Evolutionary conservation across 1,140 invertebrate genomes (phyloP), one percentile per base, ranked within the genome.

Genomic region (Tribolium madens): DNA sequence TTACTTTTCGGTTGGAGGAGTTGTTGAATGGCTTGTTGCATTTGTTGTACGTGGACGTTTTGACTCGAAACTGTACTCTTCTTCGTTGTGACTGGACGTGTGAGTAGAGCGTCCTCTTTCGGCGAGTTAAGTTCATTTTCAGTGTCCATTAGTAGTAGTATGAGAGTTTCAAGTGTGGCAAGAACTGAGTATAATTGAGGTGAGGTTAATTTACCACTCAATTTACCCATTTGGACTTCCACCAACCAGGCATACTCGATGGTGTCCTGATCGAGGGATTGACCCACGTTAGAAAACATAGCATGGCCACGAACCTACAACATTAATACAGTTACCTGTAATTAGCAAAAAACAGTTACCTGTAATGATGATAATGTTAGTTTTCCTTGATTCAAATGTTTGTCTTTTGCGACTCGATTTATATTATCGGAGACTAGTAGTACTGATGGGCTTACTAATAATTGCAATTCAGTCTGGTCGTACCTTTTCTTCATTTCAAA

Each of bases 401-500:
- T 88, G 53, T 95, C 93, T 73, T 91, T 91, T 15, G 86, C 88
- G 0, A 90, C 87, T 73, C 95, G 87, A 10, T 88, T 86, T 2
- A 93, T 85, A 77, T 90, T 92, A 82, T 96, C 95, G 0, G 91
- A 89, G 0, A 93, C 90, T n/a, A 95, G 88, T 71, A 97, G 86
- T 78, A 96, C 93, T 0, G 96, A 92, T 0, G 97, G 97, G 76
- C 96, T 98, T 0, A 99, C 86, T 0, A 98, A 86, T 0, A 99
- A 86, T 83, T 99, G 97, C 0, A 99, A 88, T 79, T 94, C 93
- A 0, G 96, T 99, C 86, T 98, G 96, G 76, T 91, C 91, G 84
- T 94, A 98, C 5, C 91, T 90, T 85, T 98, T 99, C 81, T 97
- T 94, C 95, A 99, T 96, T 89, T 99, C 97, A 87, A 99, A 98